phyloP scores from a whole-genome alignment of 2,797 vertebrate genomes.

The Hephaestus fuliginosus region DNA sequence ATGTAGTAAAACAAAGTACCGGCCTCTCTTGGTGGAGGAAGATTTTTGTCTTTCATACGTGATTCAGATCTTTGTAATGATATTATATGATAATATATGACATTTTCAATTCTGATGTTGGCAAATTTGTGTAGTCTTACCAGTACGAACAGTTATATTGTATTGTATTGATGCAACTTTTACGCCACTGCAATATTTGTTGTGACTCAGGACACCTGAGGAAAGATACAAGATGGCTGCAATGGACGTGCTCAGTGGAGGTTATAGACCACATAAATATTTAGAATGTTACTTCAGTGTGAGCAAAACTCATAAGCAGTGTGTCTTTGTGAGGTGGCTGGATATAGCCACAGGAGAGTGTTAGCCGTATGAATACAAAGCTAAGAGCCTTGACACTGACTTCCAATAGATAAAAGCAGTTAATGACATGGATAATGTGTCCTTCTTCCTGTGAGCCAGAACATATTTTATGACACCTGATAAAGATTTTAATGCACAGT shows the following conservation, averaged over 20 bases:
- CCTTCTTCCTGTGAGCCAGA: background rate
- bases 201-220: background rate
- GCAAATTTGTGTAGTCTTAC: too few species aligned
- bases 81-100: background rate
- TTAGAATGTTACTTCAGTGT: background rate
- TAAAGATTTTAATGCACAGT: background rate
- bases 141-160: background rate
- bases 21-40: background rate
- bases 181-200: constrained; percentile 8
- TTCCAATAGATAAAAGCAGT: constrained; percentile 3
- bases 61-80: background rate
- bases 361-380: constrained; percentile 2
- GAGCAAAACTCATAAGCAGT: constrained; percentile 1
- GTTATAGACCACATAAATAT: constrained; percentile 10
- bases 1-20: background rate
- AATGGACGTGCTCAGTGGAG: background rate
- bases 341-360: background rate
- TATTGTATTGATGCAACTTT: constrained; percentile 25
- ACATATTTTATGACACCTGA: background rate
- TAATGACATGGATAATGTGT: background rate
- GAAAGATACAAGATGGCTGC: background rate
- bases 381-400: background rate
- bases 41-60: background rate
- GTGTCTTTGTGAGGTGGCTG: background rate
- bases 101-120: background rate